Evolutionary conservation across 2,888 invertebrate species (phyloP), one percentile per base, ranked within the genome.

Genomic region (Acleris holmiana): DNA sequence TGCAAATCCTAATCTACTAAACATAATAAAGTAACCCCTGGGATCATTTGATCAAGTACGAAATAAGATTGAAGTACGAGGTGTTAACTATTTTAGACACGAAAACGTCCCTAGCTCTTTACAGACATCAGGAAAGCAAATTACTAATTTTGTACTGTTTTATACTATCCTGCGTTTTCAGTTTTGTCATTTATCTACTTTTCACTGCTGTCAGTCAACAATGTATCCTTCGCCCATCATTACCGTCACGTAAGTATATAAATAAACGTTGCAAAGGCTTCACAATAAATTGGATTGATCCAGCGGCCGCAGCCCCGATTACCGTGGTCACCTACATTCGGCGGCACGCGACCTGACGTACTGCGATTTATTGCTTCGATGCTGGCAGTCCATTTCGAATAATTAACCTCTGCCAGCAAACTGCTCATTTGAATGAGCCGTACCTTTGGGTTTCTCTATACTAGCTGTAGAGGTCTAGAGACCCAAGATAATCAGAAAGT

Each of bases 251-350:
- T 44, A 44, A 44, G 44, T 44, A 44, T 7, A 60, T 67, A 61
- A 63, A 61, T 50, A 67, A 44, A 69, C 73, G 68, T 69, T 75
- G 63, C 59, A 73, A 62, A 62, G 78, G 79, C 78, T 77, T 79
- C 79, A 50, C 66, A 65, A 73, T 72, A 70, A 79, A 80, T 80
- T 78, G 75, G 78, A 79, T 79, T 79, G 74, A 76, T 75, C 71
- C 70, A 68, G 68, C 75, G 76, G 73, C 77, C 75, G 72, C 75
- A 76, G 82, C 83, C 85, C 75, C 78, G 72, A 83, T 76, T 66
- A 69, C 66, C 62, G 55, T 56, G 73, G 66, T 83, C 73, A 75
- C 75, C 77, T 76, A 80, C 75, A 77, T 84, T 78, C 75, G 72
- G 73, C 75, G 73, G 76, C 84, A 85, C 83, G 83, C 82, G 73